Evolutionary conservation across 2,113 vertebrate genomes (phyloP).

Genomic region (Limanda limanda): DNA sequence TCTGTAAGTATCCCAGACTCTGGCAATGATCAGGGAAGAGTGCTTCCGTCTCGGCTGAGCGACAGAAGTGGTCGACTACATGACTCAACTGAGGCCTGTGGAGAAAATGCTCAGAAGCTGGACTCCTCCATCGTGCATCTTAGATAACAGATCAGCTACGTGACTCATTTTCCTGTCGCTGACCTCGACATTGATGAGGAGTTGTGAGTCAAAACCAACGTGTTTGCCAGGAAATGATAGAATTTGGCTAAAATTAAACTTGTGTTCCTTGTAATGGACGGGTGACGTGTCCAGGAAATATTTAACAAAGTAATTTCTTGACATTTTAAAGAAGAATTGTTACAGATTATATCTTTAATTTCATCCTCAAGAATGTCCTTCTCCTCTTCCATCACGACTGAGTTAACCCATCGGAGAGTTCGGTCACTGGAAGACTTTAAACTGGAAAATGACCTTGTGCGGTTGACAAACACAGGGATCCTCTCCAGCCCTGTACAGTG

Average conservation of each 20-base stretch:
- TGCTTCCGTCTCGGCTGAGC: constrained; percentile 34
- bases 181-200: neutral
- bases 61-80: constrained; percentile 16
- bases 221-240: too few relatives aligned
- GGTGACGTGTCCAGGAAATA: too few relatives aligned
- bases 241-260: neutral
- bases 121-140: constrained; percentile 1
- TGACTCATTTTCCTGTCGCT: constrained; percentile 20
- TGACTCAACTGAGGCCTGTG: neutral
- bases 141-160: constrained; percentile 17
- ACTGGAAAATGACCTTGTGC: constrained; percentile 1
- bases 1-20: constrained; percentile 28
- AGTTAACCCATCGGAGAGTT: neutral
- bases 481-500: constrained; percentile 11
- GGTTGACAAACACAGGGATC: neutral
- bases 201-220: too few relatives aligned
- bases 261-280: neutral
- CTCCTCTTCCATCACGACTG: neutral
- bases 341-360: too few relatives aligned
- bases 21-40: constrained; percentile 49
- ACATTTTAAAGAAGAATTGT: too few relatives aligned
- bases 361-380: neutral
- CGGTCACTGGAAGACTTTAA: neutral
- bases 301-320: too few relatives aligned
- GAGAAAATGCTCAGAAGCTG: constrained; percentile 31